A percentile compares a stretch with the other conserved stretches of the same genome.
Evolutionary conservation across 2,888 invertebrate species (phyloP).

Genomic region (Lissonota sp.): DNA sequence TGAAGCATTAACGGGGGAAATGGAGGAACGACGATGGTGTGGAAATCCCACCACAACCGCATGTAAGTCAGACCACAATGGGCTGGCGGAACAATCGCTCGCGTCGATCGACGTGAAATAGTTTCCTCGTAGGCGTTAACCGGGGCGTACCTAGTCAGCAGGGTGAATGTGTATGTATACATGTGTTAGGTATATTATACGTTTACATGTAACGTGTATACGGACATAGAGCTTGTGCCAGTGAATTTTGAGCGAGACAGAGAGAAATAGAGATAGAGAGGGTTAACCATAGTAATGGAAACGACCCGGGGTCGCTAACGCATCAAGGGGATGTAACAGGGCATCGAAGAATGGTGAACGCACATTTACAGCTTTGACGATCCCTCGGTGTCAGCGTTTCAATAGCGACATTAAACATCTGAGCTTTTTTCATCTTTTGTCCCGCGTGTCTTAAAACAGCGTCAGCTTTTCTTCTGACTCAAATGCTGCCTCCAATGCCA

Average conservation of each 20-base stretch:
- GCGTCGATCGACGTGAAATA: conserved; percentile 59
- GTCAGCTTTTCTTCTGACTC: conserved; percentile 1
- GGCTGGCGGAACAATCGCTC: conserved; percentile 53
- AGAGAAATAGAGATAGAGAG: conserved; percentile 2
- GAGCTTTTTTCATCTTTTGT: conserved; percentile 12
- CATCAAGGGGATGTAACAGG: conserved; percentile 23
- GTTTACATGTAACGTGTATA: not conserved
- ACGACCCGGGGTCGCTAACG: conserved; percentile 19
- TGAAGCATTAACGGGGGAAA: conserved; percentile 3
- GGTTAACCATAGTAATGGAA: conserved; percentile 30
- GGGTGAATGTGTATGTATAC: not conserved
- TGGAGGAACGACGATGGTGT: conserved; percentile 10
- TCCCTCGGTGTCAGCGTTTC: conserved; percentile 51
- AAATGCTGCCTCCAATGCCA: no score
- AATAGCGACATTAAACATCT: not conserved
- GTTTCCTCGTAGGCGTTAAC: conserved; percentile 59
- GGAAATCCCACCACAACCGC: conserved; percentile 44
- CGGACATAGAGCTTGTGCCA: not conserved
- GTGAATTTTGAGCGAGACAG: not conserved
- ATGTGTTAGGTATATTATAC: not conserved
- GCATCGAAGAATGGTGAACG: conserved; percentile 49
- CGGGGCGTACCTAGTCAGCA: conserved; percentile 14
- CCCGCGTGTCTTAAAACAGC: not conserved
- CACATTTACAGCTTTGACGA: conserved; percentile 36
- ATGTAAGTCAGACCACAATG: conserved; percentile 61